phyloP scores from a whole-genome alignment of 2,888 invertebrate species.

The Yponomeuta malinellus region DNA sequence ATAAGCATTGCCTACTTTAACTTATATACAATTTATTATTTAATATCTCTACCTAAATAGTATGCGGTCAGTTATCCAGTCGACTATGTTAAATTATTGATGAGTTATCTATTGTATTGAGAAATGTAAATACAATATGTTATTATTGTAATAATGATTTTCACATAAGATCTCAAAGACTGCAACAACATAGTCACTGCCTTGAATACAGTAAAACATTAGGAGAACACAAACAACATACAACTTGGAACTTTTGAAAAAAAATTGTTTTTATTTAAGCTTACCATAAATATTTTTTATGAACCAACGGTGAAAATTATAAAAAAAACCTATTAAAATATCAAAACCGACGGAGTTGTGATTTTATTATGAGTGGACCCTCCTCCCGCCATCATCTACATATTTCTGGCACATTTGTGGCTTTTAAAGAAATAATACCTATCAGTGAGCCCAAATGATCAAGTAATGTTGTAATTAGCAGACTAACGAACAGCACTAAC shows the following conservation, averaged over 20 bases:
- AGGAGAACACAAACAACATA: background rate
- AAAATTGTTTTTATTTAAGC: slow-evolving; percentile 15
- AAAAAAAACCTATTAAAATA: slow-evolving; percentile 56
- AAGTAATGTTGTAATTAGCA: no score
- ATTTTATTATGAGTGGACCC: slow-evolving; percentile 2
- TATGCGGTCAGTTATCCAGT: slow-evolving; percentile 28
- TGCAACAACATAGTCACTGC: slow-evolving; percentile 72
- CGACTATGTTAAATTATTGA: slow-evolving; percentile 57
- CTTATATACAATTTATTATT: slow-evolving; percentile 45
- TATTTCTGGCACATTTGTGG: no score
- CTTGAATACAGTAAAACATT: slow-evolving; percentile 30
- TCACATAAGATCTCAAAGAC: slow-evolving; percentile 54
- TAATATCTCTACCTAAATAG: slow-evolving; percentile 20
- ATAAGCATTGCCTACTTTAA: slow-evolving; percentile 28
- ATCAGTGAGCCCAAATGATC: no score
- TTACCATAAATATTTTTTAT: slow-evolving; percentile 12
- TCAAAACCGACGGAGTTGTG: slow-evolving; percentile 26
- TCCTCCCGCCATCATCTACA: no score
- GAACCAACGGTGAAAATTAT: slow-evolving; percentile 36
- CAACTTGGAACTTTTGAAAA: slow-evolving; percentile 4
- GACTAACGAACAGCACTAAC: no score
- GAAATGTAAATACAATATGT: slow-evolving; percentile 23
- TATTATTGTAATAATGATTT: slow-evolving; percentile 6
- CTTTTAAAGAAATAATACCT: no score
- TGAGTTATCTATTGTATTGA: background rate